Percentiles rank a stretch among this genome's conserved stretches.
phyloP scores from a whole-genome alignment of 2,797 vertebrate species.

The Selene dorsalis region DNA sequence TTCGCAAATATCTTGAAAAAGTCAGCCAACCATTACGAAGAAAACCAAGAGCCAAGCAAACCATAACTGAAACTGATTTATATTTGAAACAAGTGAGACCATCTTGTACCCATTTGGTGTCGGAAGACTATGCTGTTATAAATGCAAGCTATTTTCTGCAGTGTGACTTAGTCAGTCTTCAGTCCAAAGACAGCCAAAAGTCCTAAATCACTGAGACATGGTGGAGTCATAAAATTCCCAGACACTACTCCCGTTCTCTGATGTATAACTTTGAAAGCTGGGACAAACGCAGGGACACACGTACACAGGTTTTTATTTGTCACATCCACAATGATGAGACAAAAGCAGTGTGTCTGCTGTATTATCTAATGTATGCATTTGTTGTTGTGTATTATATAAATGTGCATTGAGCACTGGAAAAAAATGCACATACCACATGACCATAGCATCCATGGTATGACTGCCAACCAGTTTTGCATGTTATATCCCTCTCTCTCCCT shows the following conservation, averaged over 20 bases:
- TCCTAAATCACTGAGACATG: slow-evolving; percentile 39
- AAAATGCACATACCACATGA: background rate
- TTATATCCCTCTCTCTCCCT: background rate
- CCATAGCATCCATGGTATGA: background rate
- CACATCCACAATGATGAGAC: no score
- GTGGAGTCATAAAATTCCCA: slow-evolving; percentile 25
- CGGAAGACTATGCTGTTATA: background rate
- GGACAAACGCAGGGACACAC: background rate
- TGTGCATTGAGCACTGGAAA: no score
- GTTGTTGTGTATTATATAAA: no score
- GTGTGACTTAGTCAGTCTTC: slow-evolving; percentile 32
- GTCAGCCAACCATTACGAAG: background rate
- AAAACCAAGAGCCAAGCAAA: background rate
- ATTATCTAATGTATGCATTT: no score
- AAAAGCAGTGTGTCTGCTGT: no score
- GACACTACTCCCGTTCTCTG: slow-evolving; percentile 15
- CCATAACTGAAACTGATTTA: background rate
- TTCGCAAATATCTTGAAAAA: background rate
- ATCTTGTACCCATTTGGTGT: background rate
- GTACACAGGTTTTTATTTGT: no score
- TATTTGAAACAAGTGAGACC: slow-evolving; percentile 1
- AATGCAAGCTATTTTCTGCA: slow-evolving; percentile 27
- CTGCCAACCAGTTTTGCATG: background rate
- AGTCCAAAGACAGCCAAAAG: slow-evolving; percentile 26
- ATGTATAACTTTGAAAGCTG: background rate